These are phyloP conservation scores for Liolophura sinensis DNA, from an alignment of 1,140 invertebrate genomes.

Conservation along the genomic window DNA sequence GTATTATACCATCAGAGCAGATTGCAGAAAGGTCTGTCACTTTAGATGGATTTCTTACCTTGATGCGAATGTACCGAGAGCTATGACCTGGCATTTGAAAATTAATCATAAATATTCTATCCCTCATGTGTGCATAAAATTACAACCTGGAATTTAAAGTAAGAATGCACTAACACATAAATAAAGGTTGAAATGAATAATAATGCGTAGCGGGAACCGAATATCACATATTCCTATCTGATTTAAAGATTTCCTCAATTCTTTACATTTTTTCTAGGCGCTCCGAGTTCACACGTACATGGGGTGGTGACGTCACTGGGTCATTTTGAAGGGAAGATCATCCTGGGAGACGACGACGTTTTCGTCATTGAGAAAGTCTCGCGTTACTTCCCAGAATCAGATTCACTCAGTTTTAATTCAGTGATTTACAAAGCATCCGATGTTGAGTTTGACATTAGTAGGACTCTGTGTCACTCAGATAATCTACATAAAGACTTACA, in stretches of 20 bases:
- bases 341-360: constrained; percentile 72
- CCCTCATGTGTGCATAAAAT: too few species aligned
- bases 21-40: too few species aligned
- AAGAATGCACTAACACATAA: too few species aligned
- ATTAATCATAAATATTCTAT: too few species aligned
- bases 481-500: constrained; percentile 1
- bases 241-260: background rate
- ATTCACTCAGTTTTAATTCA: constrained; percentile 68
- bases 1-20: too few species aligned
- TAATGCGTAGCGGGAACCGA: too few species aligned
- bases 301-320: constrained; percentile 85
- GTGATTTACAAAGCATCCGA: constrained; percentile 83
- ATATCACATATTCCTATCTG: too few species aligned
- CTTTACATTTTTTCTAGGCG: constrained; percentile 67
- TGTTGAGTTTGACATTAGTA: constrained; percentile 58
- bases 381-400: constrained; percentile 64
- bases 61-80: too few species aligned
- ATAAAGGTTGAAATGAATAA: too few species aligned
- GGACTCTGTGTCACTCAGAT: background rate
- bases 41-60: too few species aligned
- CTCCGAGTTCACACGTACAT: constrained; percentile 79
- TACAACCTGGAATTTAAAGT: too few species aligned
- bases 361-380: constrained; percentile 82
- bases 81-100: too few species aligned
- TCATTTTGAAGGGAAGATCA: constrained; percentile 86